phyloP scores from a whole-genome alignment of 2,888 invertebrate species.

The Nipponacmea schrenckii region DNA sequence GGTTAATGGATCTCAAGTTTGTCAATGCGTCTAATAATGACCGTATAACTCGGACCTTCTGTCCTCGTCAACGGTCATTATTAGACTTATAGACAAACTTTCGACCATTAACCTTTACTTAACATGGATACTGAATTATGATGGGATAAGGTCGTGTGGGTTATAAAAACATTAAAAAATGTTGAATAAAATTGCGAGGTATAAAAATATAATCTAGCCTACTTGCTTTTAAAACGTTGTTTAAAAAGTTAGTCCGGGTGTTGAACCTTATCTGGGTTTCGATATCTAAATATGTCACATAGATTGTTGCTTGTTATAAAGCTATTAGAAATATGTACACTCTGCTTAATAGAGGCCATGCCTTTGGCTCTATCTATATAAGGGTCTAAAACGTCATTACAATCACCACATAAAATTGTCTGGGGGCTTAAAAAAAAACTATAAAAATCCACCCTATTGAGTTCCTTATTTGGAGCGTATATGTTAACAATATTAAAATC shows the following conservation, averaged over 20 bases:
- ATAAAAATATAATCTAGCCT: neutral
- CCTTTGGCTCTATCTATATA: neutral
- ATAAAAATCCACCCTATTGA: conserved; percentile 12
- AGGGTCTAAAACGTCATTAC: neutral
- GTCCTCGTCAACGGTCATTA: too few species aligned
- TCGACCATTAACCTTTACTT: too few species aligned
- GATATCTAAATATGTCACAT: neutral
- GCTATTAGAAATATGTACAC: neutral
- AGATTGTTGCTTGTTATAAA: neutral
- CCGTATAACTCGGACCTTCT: too few species aligned
- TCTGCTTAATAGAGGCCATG: neutral
- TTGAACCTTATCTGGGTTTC: neutral
- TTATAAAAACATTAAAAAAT: neutral
- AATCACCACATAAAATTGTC: neutral
- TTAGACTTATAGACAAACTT: too few species aligned
- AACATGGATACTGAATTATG: too few species aligned
- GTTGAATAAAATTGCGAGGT: too few species aligned
- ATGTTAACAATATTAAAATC: conserved; percentile 18
- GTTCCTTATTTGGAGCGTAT: conserved; percentile 18
- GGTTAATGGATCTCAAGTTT: too few species aligned
- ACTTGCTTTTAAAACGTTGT: neutral
- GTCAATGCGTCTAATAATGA: conserved; percentile 1
- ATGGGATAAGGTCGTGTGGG: too few species aligned
- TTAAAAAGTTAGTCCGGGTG: neutral
- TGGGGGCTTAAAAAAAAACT: too few species aligned